Evolutionary conservation across 2,888 invertebrate species (phyloP).

Genomic region (Adineta ricciae): DNA sequence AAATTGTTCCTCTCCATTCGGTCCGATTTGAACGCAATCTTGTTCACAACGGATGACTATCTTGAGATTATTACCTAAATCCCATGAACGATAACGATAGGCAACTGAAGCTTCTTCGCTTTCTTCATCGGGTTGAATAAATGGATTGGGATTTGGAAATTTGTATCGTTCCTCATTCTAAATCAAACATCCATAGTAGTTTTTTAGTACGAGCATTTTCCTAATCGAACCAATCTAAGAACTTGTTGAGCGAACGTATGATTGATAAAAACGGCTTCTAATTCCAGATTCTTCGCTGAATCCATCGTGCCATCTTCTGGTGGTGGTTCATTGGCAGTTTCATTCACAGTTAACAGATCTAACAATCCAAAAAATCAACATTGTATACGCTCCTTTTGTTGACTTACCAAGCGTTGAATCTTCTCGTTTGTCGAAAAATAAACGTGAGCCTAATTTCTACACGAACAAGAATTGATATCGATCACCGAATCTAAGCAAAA

Average conservation of each 20-base stretch:
- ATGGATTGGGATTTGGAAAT: slow-evolving; percentile 29
- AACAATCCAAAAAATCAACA: background rate
- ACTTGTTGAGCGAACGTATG: slow-evolving; percentile 98
- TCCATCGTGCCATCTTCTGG: slow-evolving; percentile 89
- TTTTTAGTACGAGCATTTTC: no score
- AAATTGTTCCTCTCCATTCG: slow-evolving; percentile 68
- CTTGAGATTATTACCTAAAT: slow-evolving; percentile 80
- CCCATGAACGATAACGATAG: slow-evolving; percentile 91
- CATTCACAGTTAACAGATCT: slow-evolving; percentile 87
- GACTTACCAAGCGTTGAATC: slow-evolving; percentile 83
- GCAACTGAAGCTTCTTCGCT: slow-evolving; percentile 86
- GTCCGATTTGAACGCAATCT: slow-evolving; percentile 68
- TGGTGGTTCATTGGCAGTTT: slow-evolving; percentile 93
- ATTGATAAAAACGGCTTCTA: slow-evolving; percentile 97
- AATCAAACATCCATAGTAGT: background rate
- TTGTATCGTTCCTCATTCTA: slow-evolving; percentile 28
- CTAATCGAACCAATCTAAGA: slow-evolving; percentile 43
- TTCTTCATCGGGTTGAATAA: slow-evolving; percentile 52
- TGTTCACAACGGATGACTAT: slow-evolving; percentile 89
- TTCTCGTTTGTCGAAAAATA: slow-evolving; percentile 95
- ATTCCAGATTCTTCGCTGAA: slow-evolving; percentile 82
- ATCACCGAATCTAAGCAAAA: background rate
- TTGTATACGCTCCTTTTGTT: no score
- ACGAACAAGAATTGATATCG: background rate
- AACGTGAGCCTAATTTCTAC: slow-evolving; percentile 54